These are phyloP conservation scores for Tetramorium bicarinatum DNA, from an alignment of 2,888 invertebrate species.

Conservation along the genomic window DNA sequence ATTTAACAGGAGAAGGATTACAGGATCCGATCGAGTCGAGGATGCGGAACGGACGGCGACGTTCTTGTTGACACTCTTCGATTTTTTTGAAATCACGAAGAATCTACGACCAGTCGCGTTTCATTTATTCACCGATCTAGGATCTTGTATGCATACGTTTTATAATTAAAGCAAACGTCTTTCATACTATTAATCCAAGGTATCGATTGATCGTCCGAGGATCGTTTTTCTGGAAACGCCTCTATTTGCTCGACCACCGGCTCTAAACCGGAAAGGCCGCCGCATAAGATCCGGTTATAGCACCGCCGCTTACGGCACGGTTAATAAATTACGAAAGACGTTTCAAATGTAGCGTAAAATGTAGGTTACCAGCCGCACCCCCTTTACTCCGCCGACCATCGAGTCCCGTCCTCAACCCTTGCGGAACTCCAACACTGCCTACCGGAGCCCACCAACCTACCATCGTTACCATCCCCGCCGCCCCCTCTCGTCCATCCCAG, in stretches of 20 bases:
- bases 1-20: slow-evolving; percentile 5
- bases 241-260: neutral
- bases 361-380: slow-evolving; percentile 79
- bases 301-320: slow-evolving; percentile 63
- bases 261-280: slow-evolving; percentile 52
- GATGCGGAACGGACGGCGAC: neutral
- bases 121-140: neutral
- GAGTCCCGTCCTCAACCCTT: slow-evolving; percentile 65
- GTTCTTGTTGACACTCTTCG: neutral
- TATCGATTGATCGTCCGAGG: slow-evolving; percentile 10
- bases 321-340: slow-evolving; percentile 79
- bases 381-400: slow-evolving; percentile 44
- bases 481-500: slow-evolving; percentile 46
- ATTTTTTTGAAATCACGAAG: neutral
- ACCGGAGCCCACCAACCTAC: slow-evolving; percentile 62
- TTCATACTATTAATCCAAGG: neutral
- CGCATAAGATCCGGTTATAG: slow-evolving; percentile 53
- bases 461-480: slow-evolving; percentile 53
- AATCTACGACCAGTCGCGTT: neutral
- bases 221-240: neutral
- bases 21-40: neutral
- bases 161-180: neutral
- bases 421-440: slow-evolving; percentile 70
- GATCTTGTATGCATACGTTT: neutral
- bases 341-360: slow-evolving; percentile 81